Conservation (phyloP, 2,888 invertebrate genomes). For the Polydesmus complanatus region DNA sequence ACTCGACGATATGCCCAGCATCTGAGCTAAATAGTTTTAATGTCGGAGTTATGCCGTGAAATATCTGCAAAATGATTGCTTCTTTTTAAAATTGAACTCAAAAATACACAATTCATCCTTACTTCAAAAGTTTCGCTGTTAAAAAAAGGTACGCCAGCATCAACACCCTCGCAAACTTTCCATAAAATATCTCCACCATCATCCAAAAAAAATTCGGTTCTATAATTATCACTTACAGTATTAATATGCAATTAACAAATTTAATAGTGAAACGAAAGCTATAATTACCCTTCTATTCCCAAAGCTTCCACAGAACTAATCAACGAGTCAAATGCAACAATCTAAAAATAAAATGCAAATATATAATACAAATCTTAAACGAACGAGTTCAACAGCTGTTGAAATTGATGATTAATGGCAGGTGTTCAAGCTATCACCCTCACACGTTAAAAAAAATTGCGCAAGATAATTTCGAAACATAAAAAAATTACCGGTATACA, state of each 20-base stretch:
- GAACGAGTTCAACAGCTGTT: too few species aligned
- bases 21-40: constrained; percentile 10
- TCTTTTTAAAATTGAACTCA: background rate
- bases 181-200: constrained; percentile 49
- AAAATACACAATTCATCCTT: background rate
- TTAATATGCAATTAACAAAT: background rate
- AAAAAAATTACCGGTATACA: too few species aligned
- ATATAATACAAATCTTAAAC: too few species aligned
- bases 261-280: background rate
- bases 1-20: constrained; percentile 46
- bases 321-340: constrained; percentile 37
- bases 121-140: constrained; percentile 54
- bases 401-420: too few species aligned
- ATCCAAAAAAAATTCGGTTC: constrained; percentile 41
- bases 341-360: constrained; percentile 34
- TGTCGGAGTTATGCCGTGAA: constrained; percentile 1
- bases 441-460: too few species aligned
- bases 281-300: constrained; percentile 38
- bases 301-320: constrained; percentile 36
- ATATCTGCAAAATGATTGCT: background rate
- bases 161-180: constrained; percentile 43
- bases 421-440: too few species aligned
- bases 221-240: constrained; percentile 17
- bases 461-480: too few species aligned
- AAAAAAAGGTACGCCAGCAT: constrained; percentile 44